Percentiles rank a stretch among this genome's conserved stretches.
These are phyloP conservation scores for Oncorhynchus clarkii DNA, from an alignment of 2,113 vertebrate genomes.

Conservation along the genomic window DNA sequence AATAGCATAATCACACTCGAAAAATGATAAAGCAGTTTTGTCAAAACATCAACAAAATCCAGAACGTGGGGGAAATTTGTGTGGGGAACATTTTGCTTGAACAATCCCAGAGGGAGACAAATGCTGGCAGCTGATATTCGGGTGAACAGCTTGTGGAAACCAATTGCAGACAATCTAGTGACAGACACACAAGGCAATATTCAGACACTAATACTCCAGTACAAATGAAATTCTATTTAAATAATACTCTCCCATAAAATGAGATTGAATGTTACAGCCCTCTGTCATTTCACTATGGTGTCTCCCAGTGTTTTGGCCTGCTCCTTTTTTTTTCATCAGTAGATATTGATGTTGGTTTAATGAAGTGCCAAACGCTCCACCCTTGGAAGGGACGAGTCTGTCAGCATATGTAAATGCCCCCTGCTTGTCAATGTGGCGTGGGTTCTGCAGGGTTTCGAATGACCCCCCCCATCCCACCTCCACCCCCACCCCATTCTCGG, in stretches of 20 bases:
- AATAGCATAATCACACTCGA: neutral
- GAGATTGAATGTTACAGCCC: slow-evolving; percentile 65
- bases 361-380: slow-evolving; percentile 70
- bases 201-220: neutral
- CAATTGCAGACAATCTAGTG: slow-evolving; percentile 51
- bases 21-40: neutral
- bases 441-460: slow-evolving; percentile 72
- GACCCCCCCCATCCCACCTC: slow-evolving; percentile 46
- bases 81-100: slow-evolving; percentile 20
- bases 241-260: slow-evolving; percentile 64
- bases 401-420: slow-evolving; percentile 76
- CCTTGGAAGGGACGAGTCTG: slow-evolving; percentile 67
- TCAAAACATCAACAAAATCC: slow-evolving; percentile 31
- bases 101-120: slow-evolving; percentile 26
- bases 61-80: slow-evolving; percentile 1
- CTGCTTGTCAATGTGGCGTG: slow-evolving; percentile 70
- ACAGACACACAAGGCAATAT: slow-evolving; percentile 17
- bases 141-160: slow-evolving; percentile 70
- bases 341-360: slow-evolving; percentile 76
- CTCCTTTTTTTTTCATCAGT: slow-evolving; percentile 68
- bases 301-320: slow-evolving; percentile 51
- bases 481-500: slow-evolving; percentile 38
- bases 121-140: slow-evolving; percentile 64
- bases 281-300: slow-evolving; percentile 55
- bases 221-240: slow-evolving; percentile 56